Percentiles rank a stretch among this genome's conserved stretches.
phyloP scores from a whole-genome alignment of 2,888 invertebrate genomes.

The Drosophila nr. fundita region DNA sequence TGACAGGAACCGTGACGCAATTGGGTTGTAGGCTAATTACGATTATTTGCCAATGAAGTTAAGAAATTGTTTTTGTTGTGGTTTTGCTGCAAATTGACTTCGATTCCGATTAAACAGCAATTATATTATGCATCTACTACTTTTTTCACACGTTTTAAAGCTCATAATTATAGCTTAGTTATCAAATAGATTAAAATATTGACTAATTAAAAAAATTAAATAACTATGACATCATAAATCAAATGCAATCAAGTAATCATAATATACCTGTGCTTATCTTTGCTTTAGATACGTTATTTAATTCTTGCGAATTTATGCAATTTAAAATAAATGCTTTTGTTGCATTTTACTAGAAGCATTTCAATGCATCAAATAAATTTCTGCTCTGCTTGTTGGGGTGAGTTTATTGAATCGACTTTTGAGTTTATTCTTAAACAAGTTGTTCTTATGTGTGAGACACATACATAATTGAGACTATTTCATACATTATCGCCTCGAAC shows the following conservation, averaged over 20 bases:
- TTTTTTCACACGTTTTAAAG: not conserved
- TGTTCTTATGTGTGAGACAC: not conserved
- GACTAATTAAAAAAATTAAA: not conserved
- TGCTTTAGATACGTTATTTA: not conserved
- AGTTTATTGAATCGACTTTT: not conserved
- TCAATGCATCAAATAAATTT: not conserved
- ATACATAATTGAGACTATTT: constrained; percentile 17
- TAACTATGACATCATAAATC: not conserved
- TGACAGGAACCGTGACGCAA: no score
- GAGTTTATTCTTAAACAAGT: not conserved
- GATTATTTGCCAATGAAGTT: not conserved
- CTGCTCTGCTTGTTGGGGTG: not conserved
- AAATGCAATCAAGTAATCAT: not conserved
- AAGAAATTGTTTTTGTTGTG: not conserved
- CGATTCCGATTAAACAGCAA: not conserved
- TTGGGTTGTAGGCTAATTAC: not conserved
- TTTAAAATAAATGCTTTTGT: not conserved
- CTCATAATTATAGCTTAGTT: not conserved
- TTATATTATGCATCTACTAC: not conserved
- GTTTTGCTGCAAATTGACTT: not conserved
- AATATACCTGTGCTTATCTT: not conserved
- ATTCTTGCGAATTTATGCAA: not conserved
- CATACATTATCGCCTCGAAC: constrained; percentile 9
- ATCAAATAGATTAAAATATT: not conserved
- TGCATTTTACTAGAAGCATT: not conserved